Conservation (phyloP, 2,113 vertebrate genomes). For the Tenebrosternarchus preto region DNA sequence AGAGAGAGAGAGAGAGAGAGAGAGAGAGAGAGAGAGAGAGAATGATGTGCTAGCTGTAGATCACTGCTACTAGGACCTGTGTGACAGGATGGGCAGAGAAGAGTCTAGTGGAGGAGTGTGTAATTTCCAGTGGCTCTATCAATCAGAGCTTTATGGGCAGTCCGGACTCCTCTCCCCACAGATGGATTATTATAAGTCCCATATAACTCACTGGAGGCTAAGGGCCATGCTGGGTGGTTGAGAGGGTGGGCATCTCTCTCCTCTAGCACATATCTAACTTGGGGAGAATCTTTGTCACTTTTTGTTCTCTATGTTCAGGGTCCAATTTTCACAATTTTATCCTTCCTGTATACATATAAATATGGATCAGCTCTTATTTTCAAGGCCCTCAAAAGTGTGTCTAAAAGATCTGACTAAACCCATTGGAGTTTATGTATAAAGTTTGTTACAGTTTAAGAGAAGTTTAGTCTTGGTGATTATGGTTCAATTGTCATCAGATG, state of each 20-base stretch:
- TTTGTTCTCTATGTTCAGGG: background rate
- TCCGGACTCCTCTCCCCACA: conserved; percentile 26
- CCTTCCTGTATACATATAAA: too few relatives aligned
- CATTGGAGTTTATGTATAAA: background rate
- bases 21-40: conserved; percentile 23
- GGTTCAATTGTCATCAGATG: too few relatives aligned
- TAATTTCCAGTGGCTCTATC: conserved; percentile 47
- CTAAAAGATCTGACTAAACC: background rate
- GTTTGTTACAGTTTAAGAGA: too few relatives aligned
- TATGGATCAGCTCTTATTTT: background rate
- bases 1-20: conserved; percentile 8
- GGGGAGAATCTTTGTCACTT: background rate
- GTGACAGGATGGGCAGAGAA: conserved; percentile 38
- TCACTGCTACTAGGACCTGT: conserved; percentile 18
- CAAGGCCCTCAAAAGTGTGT: background rate
- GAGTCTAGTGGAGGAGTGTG: conserved; percentile 38
- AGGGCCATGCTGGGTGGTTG: conserved; percentile 18
- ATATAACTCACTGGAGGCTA: conserved; percentile 40
- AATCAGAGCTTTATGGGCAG: conserved; percentile 47
- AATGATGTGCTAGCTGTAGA: conserved; percentile 11
- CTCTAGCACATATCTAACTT: background rate
- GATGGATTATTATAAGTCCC: conserved; percentile 38
- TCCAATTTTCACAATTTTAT: too few relatives aligned
- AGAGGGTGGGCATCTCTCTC: background rate
- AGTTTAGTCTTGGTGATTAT: too few relatives aligned